A percentile compares a stretch with the other conserved stretches of the same genome.
phyloP scores from a whole-genome alignment of 2,797 vertebrate species.

The Anniella stebbinsi region DNA sequence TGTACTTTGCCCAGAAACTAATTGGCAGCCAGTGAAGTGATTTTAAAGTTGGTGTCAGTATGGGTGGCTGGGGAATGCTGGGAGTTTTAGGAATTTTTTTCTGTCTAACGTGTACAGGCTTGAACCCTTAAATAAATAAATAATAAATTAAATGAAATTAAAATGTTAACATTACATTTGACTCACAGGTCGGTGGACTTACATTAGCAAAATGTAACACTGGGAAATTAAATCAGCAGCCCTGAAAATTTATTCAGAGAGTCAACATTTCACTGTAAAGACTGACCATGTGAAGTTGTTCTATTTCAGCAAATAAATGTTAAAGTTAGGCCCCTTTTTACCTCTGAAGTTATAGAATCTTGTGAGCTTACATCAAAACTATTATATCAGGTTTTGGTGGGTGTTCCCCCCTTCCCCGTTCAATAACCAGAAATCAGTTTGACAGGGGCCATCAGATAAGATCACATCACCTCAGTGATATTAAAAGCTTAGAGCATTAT shows the following conservation, averaged over 20 bases:
- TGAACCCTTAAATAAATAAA: too few relatives aligned
- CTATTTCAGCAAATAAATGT: not conserved
- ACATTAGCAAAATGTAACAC: not conserved
- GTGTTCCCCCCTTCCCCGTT: not conserved
- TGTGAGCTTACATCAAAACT: conserved; percentile 27
- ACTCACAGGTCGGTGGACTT: not conserved
- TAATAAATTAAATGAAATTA: too few relatives aligned
- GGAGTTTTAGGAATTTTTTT: too few relatives aligned
- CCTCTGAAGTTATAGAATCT: conserved; percentile 38
- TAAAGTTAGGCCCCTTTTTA: conserved; percentile 27
- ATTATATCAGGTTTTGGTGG: conserved; percentile 9
- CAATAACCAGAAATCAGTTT: conserved; percentile 46
- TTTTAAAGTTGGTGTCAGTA: too few relatives aligned
- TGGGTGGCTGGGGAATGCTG: too few relatives aligned
- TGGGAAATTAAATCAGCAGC: too few relatives aligned
- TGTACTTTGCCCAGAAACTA: too few relatives aligned
- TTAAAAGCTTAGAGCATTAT: conserved; percentile 39
- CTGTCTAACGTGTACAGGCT: too few relatives aligned
- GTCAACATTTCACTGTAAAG: not conserved
- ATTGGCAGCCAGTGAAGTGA: too few relatives aligned
- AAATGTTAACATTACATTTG: not conserved
- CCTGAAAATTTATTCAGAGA: conserved; percentile 9
- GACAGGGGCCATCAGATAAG: conserved; percentile 32
- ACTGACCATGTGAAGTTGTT: accelerated
- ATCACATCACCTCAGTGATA: conserved; percentile 32